These are phyloP conservation scores for Discoglossus pictus DNA, from an alignment of 2,797 vertebrate species.

Conservation along the genomic window DNA sequence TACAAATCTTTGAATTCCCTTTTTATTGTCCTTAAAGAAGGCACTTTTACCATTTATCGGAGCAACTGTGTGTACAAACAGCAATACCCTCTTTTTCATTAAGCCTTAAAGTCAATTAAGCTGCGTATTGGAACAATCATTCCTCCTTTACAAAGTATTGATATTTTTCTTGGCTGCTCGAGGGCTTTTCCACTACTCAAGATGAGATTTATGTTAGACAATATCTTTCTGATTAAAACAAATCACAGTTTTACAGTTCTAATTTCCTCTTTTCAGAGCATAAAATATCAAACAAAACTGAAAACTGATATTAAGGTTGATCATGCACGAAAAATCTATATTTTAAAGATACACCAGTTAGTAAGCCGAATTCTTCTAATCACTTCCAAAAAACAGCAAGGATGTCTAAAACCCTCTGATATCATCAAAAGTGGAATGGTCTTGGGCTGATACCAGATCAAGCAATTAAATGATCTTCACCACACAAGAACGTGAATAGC, in stretches of 20 bases:
- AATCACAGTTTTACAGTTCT: constrained; percentile 76
- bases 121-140: constrained; percentile 87
- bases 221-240: constrained; percentile 80
- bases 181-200: constrained; percentile 77
- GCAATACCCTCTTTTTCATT: constrained; percentile 81
- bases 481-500: not conserved
- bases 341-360: not conserved
- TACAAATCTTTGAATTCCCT: not conserved
- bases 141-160: constrained; percentile 90
- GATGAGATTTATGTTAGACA: constrained; percentile 80
- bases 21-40: constrained; percentile 49
- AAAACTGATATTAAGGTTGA: constrained; percentile 59
- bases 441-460: not conserved
- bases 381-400: not conserved
- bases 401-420: not conserved
- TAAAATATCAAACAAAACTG: constrained; percentile 67
- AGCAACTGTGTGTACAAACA: constrained; percentile 73
- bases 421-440: not conserved
- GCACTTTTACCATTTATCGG: constrained; percentile 58
- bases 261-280: constrained; percentile 73
- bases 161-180: constrained; percentile 82
- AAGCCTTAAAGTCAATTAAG: constrained; percentile 96
- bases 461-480: constrained; percentile 19
- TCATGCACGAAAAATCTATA: constrained; percentile 46
- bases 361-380: not conserved